Conservation (phyloP, 2,113 vertebrate genomes). For the Pelmatolapia mariae region DNA sequence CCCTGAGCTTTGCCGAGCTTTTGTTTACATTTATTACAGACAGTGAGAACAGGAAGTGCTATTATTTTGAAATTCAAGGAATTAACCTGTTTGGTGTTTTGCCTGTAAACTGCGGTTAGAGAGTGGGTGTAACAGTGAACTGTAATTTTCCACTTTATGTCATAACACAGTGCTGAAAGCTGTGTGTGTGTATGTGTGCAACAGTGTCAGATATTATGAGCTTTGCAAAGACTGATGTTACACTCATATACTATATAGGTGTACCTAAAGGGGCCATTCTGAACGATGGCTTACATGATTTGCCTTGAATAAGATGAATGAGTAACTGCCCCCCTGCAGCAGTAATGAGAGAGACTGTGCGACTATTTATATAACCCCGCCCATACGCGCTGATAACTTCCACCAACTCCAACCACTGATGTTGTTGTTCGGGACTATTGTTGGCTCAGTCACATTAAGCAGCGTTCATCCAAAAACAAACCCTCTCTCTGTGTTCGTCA, state of each 20-base stretch:
- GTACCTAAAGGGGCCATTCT: not conserved
- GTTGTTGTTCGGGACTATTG: not conserved
- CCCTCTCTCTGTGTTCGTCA: conserved; percentile 1
- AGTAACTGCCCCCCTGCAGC: not conserved
- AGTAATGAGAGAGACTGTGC: not conserved
- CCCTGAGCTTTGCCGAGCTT: accelerated
- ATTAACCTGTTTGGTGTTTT: not conserved
- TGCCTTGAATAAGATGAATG: not conserved
- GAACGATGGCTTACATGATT: accelerated
- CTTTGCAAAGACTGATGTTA: not conserved
- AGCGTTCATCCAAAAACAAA: conserved; percentile 27
- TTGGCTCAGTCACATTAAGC: not conserved
- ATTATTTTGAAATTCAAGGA: not conserved
- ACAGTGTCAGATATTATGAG: not conserved
- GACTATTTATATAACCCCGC: not conserved
- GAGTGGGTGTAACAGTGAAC: not conserved
- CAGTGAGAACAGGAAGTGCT: not conserved
- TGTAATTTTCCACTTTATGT: not conserved
- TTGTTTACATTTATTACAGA: not conserved
- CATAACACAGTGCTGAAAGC: not conserved
- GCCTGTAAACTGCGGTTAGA: not conserved
- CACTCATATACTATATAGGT: not conserved
- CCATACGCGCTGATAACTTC: not conserved
- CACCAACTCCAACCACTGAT: not conserved
- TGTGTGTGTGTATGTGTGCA: not conserved